Percentiles rank a stretch among this genome's conserved stretches.
Evolutionary conservation across 2,888 invertebrate genomes (phyloP).

Genomic region (Tetheella fluctuosa): DNA sequence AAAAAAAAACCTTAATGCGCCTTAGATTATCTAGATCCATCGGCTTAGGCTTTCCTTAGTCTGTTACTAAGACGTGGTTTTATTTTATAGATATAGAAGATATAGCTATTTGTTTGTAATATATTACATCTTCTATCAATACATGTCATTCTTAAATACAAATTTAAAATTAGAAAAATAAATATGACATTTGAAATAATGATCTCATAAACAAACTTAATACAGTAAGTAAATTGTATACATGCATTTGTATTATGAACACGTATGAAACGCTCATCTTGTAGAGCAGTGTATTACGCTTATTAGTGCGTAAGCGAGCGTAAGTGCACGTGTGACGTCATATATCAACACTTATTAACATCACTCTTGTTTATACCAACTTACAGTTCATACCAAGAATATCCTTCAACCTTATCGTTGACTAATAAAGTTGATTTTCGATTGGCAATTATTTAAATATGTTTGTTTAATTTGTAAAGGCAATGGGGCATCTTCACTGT

Average conservation of each 20-base stretch:
- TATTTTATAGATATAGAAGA: no score
- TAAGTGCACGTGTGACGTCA: conserved; percentile 6
- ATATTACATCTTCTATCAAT: no score
- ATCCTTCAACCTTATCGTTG: neutral
- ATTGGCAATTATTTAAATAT: neutral
- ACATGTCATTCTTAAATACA: no score
- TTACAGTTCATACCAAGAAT: neutral
- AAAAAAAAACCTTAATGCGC: no score
- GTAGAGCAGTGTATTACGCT: conserved; percentile 2
- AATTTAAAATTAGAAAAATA: no score
- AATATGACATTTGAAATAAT: neutral
- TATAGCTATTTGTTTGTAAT: no score
- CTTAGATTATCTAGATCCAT: no score
- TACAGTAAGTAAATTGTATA: neutral
- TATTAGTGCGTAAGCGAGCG: conserved; percentile 2
- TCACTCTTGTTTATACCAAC: neutral
- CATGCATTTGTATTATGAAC: neutral
- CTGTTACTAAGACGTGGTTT: no score
- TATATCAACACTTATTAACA: neutral
- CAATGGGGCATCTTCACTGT: neutral
- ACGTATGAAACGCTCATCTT: conserved; percentile 7
- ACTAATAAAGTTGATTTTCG: neutral
- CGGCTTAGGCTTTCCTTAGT: no score
- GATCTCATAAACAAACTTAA: neutral
- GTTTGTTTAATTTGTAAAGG: neutral